Evolutionary conservation across 2,797 vertebrate species (phyloP), one percentile per base, ranked within the genome.

Genomic region (Cercopithecus petaurista): DNA sequence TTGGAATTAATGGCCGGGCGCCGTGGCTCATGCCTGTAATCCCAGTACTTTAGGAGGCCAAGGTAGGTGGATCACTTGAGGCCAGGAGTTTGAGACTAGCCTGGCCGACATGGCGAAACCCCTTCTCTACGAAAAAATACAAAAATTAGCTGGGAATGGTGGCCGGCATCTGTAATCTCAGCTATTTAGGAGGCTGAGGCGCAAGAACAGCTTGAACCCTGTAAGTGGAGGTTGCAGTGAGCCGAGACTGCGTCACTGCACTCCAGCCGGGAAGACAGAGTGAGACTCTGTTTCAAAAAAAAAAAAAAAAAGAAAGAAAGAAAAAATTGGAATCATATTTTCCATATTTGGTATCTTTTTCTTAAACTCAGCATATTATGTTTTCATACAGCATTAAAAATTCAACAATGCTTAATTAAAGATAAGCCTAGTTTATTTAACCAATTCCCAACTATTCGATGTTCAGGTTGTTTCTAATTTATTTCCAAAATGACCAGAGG

Each of bases 371-470:
- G 76, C 12, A n/a, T 33, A 72, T 9, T 33, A 11, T 61, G 30
- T 81, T 93, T 94, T 90, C 36, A 75, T 43, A 15, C 2, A 90
- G 79, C 17, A 89, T 79, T 76, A 64, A 95, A 73, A 50, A 83
- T 14, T 72, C 9, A 33, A 82, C 33, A 76, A 4, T 43, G n/a
- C 84, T 93, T 79, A 95, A 94, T n/a, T 93, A 95, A 95, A 94
- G 61, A 79, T 77, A 94, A 93, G 22, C 14, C n/a, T 70, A 36
- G 28, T 52, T 83, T 89, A 70, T 52, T 94, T 76, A 89, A 89
- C 43, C 57, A 80, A 81, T 59, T 82, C n/a, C 43, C 33, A 50
- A 13, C 9, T 81, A 43, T 36, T 48, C 39, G 24, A 36, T 41
- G 84, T 55, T 72, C 50, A 57, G 43, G 6, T 48, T 88, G 22